Evolutionary conservation across 2,888 invertebrate genomes (phyloP).

Genomic region (Xylota sylvarum): DNA sequence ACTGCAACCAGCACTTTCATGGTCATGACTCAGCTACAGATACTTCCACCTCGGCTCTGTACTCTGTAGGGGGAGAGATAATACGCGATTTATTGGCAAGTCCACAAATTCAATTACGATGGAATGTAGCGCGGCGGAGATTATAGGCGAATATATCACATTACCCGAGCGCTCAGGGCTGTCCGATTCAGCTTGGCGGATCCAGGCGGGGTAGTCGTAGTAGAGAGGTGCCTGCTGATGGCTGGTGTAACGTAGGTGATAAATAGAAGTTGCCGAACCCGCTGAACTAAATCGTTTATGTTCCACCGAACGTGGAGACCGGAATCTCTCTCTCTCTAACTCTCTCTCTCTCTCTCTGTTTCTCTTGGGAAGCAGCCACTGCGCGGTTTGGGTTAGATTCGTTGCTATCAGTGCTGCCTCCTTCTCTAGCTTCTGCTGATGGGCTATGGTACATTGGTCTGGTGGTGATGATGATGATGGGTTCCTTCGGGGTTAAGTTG

Average conservation of each 20-base stretch:
- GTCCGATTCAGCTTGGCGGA: constrained; percentile 27
- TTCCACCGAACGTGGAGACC: constrained; percentile 60
- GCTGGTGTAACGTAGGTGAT: constrained; percentile 70
- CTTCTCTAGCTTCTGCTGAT: constrained; percentile 60
- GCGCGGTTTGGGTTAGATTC: constrained; percentile 42
- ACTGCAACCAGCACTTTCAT: constrained; percentile 66
- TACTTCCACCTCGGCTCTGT: constrained; percentile 36
- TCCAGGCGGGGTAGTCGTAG: constrained; percentile 14
- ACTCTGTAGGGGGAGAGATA: constrained; percentile 69
- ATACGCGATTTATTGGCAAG: constrained; percentile 77
- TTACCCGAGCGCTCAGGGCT: constrained; percentile 73
- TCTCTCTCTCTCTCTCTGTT: neutral
- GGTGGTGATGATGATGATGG: constrained; percentile 54
- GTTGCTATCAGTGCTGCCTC: constrained; percentile 55
- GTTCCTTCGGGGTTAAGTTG: constrained; percentile 74
- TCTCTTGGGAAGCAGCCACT: constrained; percentile 21
- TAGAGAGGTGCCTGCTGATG: constrained; percentile 44
- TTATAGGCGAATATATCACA: constrained; percentile 76
- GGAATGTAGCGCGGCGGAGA: constrained; percentile 76
- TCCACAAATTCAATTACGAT: constrained; percentile 77
- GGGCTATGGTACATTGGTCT: constrained; percentile 43
- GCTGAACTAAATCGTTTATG: constrained; percentile 77
- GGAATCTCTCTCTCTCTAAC: constrained; percentile 16
- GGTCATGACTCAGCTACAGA: constrained; percentile 74
- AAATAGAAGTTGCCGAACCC: constrained; percentile 75